Base-by-base conservation (phyloP, 2,113 vertebrate species). In the Poeciliopsis prolifica region DNA sequence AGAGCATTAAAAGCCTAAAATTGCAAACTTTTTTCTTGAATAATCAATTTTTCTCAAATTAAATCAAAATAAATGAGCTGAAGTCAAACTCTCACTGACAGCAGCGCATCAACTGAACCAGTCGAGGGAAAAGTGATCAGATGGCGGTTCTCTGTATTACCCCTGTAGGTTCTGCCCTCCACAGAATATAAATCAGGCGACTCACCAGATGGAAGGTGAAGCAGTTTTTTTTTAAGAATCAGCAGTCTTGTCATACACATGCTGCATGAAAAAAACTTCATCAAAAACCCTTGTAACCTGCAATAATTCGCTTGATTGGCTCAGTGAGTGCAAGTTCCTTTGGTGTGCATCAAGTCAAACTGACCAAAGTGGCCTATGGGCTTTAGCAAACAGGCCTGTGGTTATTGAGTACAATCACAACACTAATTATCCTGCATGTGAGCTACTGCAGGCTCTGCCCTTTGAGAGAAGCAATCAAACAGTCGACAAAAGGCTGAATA, bases 401-500 rank as follows among this genome's bases (percentile, higher is more conserved):
- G 90, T 91, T 91, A 90, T 85, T 87, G 87, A 90, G 76, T 81
- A 89, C 87, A 91, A 88, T 88, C 79, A 83, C 88, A 87, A 86
- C 81, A 87, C 87, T 91, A 92, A 92, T 93, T 91, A 93, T 91
- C 88, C 80, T 72, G 87, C 89, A 90, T 86, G 86, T 91, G 85
- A 81, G 77, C 83, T 65, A 85, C 87, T 90, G 90, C 87, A 79
- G 91, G 91, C 89, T 91, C 81, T 93, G 93, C 91, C 91, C 92
- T 94, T 93, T 90, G 90, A 91, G 88, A 92, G 86, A 80, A 83
- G 84, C 92, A 91, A 94, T 93, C 92, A 94, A 94, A 92, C 88
- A 93, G 87, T 88, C 91, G 90, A 90, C 85, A 82, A 91, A 86
- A 91, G 85, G 87, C 87, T 88, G 88, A 92, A 91, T 93, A 94